phyloP scores from a whole-genome alignment of 2,888 invertebrate species.

The Anthophora plumipes region DNA sequence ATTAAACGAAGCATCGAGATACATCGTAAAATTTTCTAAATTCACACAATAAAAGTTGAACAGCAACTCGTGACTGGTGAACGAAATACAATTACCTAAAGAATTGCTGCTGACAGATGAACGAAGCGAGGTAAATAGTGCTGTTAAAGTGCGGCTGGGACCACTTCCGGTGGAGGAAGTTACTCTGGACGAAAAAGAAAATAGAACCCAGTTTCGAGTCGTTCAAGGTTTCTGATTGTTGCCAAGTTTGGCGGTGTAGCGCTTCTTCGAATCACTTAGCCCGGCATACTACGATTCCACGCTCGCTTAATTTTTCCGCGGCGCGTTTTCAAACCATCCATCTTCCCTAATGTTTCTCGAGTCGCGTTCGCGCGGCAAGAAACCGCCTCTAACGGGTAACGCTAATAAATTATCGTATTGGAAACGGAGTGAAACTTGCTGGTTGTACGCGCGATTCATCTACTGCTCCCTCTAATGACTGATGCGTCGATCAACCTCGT shows the following conservation, averaged over 20 bases:
- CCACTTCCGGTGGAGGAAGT: constrained; percentile 30
- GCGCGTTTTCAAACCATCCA: constrained; percentile 26
- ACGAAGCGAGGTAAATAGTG: constrained; percentile 25
- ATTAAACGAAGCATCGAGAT: not conserved
- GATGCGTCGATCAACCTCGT: constrained; percentile 30
- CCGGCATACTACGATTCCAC: not conserved
- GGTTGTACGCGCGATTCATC: constrained; percentile 8
- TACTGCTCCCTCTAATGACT: constrained; percentile 1
- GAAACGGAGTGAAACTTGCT: constrained; percentile 24
- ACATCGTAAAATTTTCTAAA: not conserved
- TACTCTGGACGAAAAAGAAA: constrained; percentile 31
- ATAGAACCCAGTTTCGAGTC: constrained; percentile 45
- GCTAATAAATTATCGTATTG: constrained; percentile 38
- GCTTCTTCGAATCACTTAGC: constrained; percentile 13
- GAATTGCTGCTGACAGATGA: constrained; percentile 3
- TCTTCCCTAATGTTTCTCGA: constrained; percentile 32
- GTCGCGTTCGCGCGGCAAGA: constrained; percentile 14
- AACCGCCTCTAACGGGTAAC: not conserved
- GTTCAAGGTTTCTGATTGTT: constrained; percentile 46
- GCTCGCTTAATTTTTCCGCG: constrained; percentile 35
- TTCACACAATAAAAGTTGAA: not conserved
- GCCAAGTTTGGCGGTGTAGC: constrained; percentile 40
- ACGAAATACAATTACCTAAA: not conserved
- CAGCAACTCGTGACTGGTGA: not conserved
- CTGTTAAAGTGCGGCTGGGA: constrained; percentile 4